phyloP scores from a whole-genome alignment of 2,113 vertebrate genomes.

The Protobothrops mucrosquamatus region DNA sequence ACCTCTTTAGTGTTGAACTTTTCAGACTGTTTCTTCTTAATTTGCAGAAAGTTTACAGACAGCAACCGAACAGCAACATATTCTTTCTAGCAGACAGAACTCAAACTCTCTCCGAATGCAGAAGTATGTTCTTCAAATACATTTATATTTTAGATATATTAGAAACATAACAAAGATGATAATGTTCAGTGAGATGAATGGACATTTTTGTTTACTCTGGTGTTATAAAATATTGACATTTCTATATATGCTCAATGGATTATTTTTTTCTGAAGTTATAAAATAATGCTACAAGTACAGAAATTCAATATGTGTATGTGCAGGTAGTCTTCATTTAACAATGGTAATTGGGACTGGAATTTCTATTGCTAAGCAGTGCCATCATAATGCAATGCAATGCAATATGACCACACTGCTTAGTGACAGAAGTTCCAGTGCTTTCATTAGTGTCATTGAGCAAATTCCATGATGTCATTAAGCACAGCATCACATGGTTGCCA shows the following conservation, averaged over 20 bases:
- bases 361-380: neutral
- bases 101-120: constrained; percentile 80
- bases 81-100: constrained; percentile 87
- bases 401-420: too few species aligned
- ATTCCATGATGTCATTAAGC: too few species aligned
- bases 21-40: neutral
- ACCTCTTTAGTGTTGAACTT: neutral
- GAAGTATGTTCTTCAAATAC: constrained; percentile 76
- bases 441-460: too few species aligned
- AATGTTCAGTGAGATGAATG: neutral
- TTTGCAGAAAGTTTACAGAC: constrained; percentile 85
- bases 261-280: neutral
- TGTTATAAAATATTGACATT: neutral
- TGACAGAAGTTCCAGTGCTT: too few species aligned
- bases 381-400: neutral
- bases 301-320: neutral
- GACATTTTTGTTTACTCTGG: neutral
- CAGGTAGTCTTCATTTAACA: neutral
- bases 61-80: constrained; percentile 92
- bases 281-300: neutral
- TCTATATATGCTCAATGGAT: neutral
- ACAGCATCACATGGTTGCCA: too few species aligned
- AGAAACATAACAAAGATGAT: neutral
- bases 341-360: neutral
- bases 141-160: neutral